phyloP scores from a whole-genome alignment of 2,113 vertebrate genomes.

The Actenoides lindsayi region DNA sequence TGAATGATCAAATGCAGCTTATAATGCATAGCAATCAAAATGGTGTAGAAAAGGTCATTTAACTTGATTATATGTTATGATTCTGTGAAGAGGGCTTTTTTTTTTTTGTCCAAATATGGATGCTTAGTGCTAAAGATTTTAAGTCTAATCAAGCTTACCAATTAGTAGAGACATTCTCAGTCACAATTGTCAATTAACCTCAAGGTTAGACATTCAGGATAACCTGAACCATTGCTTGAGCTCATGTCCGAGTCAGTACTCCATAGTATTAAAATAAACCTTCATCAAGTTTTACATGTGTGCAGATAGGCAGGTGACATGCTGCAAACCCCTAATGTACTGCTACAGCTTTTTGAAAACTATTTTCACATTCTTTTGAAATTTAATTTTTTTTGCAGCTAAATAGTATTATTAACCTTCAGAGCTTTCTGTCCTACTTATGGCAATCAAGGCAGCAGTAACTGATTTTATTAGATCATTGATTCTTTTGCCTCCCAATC shows the following conservation, averaged over 20 bases:
- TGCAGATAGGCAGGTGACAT: not conserved
- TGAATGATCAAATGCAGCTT: not conserved
- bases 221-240: not conserved
- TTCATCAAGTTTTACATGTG: not conserved
- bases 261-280: not conserved
- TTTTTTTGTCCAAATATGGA: constrained; percentile 13
- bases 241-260: not conserved
- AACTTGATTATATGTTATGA: constrained; percentile 21
- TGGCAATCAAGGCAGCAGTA: not conserved
- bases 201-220: constrained; percentile 31
- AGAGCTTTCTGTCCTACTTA: constrained; percentile 4
- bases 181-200: constrained; percentile 67
- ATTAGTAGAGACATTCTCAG: constrained; percentile 33
- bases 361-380: not conserved
- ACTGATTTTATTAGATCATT: not conserved
- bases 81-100: not conserved
- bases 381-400: not conserved
- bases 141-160: constrained; percentile 46
- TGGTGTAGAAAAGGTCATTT: constrained; percentile 39
- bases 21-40: constrained; percentile 36
- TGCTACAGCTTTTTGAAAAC: not conserved
- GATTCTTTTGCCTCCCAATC: not conserved
- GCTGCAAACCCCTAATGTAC: not conserved
- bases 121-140: not conserved
- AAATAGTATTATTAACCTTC: constrained; percentile 5